Percentiles rank a stretch among this genome's conserved stretches.
Conservation (phyloP, 1,140 invertebrate species). For the Lepidurus packardi region DNA sequence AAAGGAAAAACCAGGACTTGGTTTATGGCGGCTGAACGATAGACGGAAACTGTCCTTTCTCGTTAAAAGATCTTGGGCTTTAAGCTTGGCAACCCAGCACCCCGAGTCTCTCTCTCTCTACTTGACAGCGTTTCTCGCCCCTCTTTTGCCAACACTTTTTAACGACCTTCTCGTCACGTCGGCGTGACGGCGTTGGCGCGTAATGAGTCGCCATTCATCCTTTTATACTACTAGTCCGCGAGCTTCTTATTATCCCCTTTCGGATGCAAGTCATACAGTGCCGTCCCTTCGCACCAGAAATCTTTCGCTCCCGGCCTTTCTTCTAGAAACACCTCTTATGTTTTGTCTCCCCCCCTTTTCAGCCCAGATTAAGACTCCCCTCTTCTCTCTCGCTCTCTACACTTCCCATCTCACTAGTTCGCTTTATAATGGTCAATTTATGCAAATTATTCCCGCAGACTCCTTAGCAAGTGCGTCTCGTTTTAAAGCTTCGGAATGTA, state of each 20-base stretch:
- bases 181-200: conserved; percentile 11
- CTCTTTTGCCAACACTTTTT: conserved; percentile 22
- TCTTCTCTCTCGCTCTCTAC: too few species aligned
- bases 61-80: conserved; percentile 6
- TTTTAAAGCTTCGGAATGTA: too few species aligned
- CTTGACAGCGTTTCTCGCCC: background rate
- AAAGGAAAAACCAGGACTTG: background rate
- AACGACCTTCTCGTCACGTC: conserved; percentile 13
- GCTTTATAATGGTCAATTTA: conserved; percentile 1
- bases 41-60: conserved; percentile 18
- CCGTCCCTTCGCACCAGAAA: too few species aligned
- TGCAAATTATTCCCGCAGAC: conserved; percentile 7
- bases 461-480: background rate
- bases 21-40: background rate
- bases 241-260: too few species aligned
- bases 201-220: conserved; percentile 21
- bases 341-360: too few species aligned
- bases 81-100: background rate
- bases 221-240: background rate
- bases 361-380: too few species aligned
- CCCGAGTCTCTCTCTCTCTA: background rate
- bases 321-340: too few species aligned
- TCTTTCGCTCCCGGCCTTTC: too few species aligned
- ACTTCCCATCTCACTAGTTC: background rate
- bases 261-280: too few species aligned